phyloP scores from a whole-genome alignment of 2,888 invertebrate species.

The Hoplodrina ambigua region DNA sequence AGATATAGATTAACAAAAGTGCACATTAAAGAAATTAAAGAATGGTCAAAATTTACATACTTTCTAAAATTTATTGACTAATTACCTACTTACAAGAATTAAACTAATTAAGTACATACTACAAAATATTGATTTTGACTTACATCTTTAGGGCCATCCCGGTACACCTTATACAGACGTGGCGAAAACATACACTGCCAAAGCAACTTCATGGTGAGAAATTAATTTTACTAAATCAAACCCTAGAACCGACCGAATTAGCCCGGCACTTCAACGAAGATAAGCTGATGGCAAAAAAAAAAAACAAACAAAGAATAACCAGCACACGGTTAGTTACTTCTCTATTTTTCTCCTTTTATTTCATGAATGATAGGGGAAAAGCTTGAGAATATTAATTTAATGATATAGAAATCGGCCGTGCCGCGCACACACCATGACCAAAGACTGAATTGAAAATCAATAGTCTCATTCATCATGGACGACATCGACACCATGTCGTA shows the following conservation, averaged over 20 bases:
- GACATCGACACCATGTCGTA: not conserved
- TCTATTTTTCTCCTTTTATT: not conserved
- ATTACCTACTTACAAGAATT: not conserved
- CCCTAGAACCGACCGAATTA: not conserved
- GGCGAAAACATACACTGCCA: constrained; percentile 93
- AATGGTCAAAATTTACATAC: too few relatives aligned
- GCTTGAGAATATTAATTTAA: not conserved
- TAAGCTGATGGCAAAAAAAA: not conserved
- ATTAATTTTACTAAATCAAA: constrained; percentile 2
- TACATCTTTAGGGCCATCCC: constrained; percentile 80
- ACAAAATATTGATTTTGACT: constrained; percentile 25
- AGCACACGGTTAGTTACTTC: not conserved
- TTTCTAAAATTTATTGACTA: not conserved
- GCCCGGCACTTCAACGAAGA: not conserved
- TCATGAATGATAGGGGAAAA: constrained; percentile 8
- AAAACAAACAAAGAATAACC: not conserved
- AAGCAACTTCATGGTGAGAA: constrained; percentile 84
- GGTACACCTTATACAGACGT: constrained; percentile 93
- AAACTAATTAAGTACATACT: not conserved
- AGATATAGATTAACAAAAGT: not conserved
- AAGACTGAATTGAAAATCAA: constrained; percentile 32
- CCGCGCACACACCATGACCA: constrained; percentile 6
- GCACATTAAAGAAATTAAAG: constrained; percentile 1
- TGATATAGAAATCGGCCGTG: not conserved
- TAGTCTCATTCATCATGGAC: constrained; percentile 14